phyloP scores from a whole-genome alignment of 2,888 invertebrate species.

The Drosophila colorata region DNA sequence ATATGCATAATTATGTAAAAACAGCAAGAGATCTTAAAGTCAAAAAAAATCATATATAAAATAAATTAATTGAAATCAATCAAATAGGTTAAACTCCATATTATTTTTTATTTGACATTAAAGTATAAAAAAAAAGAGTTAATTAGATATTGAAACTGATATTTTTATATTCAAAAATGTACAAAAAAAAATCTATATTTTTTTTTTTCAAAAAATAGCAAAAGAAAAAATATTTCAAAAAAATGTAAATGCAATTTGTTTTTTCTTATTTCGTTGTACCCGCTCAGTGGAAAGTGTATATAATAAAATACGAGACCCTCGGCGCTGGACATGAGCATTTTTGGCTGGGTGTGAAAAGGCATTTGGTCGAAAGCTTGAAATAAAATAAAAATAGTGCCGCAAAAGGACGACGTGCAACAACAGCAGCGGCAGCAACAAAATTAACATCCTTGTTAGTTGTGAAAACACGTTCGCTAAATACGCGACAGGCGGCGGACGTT shows the following conservation, averaged over 20 bases:
- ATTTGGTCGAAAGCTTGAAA: conserved; percentile 72
- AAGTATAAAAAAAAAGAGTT: too few relatives aligned
- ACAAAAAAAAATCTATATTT: too few relatives aligned
- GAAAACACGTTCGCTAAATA: conserved; percentile 83
- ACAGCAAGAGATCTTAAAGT: too few relatives aligned
- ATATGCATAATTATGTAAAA: too few relatives aligned
- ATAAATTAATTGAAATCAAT: too few relatives aligned
- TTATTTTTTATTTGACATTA: too few relatives aligned
- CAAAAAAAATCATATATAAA: too few relatives aligned
- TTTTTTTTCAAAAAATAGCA: too few relatives aligned
- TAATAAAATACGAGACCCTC: conserved; percentile 49
- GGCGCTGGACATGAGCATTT: conserved; percentile 65
- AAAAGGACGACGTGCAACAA: conserved; percentile 51
- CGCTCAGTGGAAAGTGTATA: conserved; percentile 18
- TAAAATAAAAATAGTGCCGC: conserved; percentile 59
- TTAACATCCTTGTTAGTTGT: conserved; percentile 84
- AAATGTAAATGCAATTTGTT: background rate
- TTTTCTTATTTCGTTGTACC: background rate
- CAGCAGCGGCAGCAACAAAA: conserved; percentile 63
- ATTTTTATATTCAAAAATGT: too few relatives aligned
- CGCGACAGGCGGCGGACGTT: conserved; percentile 53
- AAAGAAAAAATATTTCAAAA: too few relatives aligned
- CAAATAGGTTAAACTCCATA: too few relatives aligned
- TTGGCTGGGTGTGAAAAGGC: conserved; percentile 77
- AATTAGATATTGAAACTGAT: too few relatives aligned